These are phyloP conservation scores for Cantharis flavilabris DNA, from an alignment of 2,888 invertebrate species.

Conservation along the genomic window DNA sequence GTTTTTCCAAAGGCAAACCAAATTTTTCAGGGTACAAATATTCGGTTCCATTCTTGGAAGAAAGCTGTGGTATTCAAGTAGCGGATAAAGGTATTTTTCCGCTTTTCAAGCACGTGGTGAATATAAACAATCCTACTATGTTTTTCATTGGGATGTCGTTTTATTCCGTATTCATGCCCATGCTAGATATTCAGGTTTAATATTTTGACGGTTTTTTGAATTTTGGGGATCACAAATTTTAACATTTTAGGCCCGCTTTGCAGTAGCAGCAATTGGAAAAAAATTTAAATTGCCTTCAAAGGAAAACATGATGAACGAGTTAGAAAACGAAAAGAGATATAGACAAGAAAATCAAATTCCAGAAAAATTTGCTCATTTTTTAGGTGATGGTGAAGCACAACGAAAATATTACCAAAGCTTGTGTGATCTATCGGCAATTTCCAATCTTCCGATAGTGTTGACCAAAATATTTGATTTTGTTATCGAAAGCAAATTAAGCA, in stretches of 20 bases:
- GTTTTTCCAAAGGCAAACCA: too few species aligned
- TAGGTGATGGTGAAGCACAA: not conserved
- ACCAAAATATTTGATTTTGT: not conserved
- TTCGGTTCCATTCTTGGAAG: slow-evolving; percentile 58
- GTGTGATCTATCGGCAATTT: not conserved
- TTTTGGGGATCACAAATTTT: not conserved
- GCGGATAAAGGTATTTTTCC: slow-evolving; percentile 80
- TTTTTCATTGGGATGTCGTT: slow-evolving; percentile 83
- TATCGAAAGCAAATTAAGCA: not conserved
- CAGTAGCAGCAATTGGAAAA: slow-evolving; percentile 63
- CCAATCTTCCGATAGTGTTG: not conserved
- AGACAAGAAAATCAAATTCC: slow-evolving; percentile 60
- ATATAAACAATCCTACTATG: slow-evolving; percentile 79
- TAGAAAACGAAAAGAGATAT: slow-evolving; percentile 62
- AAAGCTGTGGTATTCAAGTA: slow-evolving; percentile 70
- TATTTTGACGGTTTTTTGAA: not conserved
- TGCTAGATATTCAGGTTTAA: slow-evolving; percentile 1
- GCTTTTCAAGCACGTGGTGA: slow-evolving; percentile 84
- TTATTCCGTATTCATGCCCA: slow-evolving; percentile 66
- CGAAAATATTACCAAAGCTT: not conserved
- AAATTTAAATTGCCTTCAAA: slow-evolving; percentile 63
- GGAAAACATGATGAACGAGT: slow-evolving; percentile 65
- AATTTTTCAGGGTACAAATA: slow-evolving; percentile 61
- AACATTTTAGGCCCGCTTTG: slow-evolving; percentile 61
- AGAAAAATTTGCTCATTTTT: not conserved